Percentiles rank a stretch among this genome's conserved stretches.
Conservation (phyloP, 2,888 invertebrate genomes). For the Patella ulyssiponensis region DNA sequence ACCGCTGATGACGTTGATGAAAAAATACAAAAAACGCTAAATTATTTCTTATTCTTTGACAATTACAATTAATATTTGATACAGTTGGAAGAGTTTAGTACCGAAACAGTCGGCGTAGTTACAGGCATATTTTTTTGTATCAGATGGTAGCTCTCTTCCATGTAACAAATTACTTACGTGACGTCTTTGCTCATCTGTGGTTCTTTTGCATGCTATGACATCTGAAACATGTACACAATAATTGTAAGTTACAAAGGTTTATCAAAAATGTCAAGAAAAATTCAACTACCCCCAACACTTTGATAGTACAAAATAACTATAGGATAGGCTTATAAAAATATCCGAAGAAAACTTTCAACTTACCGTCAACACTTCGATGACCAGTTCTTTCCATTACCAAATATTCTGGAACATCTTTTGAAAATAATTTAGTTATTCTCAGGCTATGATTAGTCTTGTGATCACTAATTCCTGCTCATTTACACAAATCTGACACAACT, state of each 20-base stretch:
- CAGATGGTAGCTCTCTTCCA: not conserved
- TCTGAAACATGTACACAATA: not conserved
- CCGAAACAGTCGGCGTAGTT: not conserved
- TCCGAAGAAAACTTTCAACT: no score
- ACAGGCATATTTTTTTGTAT: not conserved
- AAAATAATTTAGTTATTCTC: not conserved
- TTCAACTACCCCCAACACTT: no score
- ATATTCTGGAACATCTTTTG: slow-evolving; percentile 6
- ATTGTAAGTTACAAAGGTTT: not conserved
- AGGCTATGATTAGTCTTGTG: not conserved
- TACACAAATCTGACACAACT: not conserved
- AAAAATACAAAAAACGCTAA: no score
- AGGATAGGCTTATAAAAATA: no score
- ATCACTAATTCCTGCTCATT: not conserved
- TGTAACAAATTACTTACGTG: not conserved
- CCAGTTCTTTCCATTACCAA: slow-evolving; percentile 9
- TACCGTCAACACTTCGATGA: not conserved
- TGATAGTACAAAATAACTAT: no score
- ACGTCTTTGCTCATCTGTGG: not conserved
- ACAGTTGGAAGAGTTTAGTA: not conserved
- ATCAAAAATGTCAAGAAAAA: no score
- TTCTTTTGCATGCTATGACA: not conserved
- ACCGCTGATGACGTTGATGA: no score
- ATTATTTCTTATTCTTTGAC: no score
- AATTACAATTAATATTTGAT: not conserved